A percentile compares a stretch with the other conserved stretches of the same genome.
Evolutionary conservation across 2,888 invertebrate genomes (phyloP).

Genomic region (Sarcophaga subvicina): DNA sequence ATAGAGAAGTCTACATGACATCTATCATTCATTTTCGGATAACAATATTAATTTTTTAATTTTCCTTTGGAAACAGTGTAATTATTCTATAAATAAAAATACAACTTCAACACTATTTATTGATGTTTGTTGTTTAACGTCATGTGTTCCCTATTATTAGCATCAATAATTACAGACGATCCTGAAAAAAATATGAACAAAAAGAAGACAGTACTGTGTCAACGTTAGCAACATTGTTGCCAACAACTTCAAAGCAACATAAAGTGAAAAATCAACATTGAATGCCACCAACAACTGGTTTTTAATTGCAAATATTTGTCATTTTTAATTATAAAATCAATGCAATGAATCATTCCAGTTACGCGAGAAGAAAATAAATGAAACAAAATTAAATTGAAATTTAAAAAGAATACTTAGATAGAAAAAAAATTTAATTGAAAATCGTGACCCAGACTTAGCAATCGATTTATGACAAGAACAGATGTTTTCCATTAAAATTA

Average conservation of each 20-base stretch:
- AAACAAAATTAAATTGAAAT: not conserved
- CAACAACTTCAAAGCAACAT: not conserved
- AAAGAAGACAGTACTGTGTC: too few species aligned
- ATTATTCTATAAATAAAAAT: not conserved
- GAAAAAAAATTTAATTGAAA: conserved; percentile 37
- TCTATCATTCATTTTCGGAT: too few species aligned
- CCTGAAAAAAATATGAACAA: too few species aligned
- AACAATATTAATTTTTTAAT: too few species aligned
- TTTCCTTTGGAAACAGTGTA: not conserved
- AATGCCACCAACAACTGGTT: conserved; percentile 8
- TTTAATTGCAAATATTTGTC: conserved; percentile 37
- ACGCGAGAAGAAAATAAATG: not conserved
- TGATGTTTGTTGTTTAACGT: not conserved
- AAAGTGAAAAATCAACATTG: too few species aligned
- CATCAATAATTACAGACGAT: not conserved
- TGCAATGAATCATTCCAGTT: conserved; percentile 41
- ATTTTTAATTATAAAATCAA: conserved; percentile 33
- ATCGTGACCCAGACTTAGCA: conserved; percentile 39
- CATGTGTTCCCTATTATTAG: too few species aligned
- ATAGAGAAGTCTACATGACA: too few species aligned
- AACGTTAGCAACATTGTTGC: conserved; percentile 21
- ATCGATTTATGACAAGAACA: conserved; percentile 25
- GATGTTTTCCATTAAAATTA: conserved; percentile 41
- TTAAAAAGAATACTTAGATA: conserved; percentile 13
- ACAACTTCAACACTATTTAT: not conserved